Conservation (phyloP, 2,113 vertebrate genomes). For the Nanger granti region DNA sequence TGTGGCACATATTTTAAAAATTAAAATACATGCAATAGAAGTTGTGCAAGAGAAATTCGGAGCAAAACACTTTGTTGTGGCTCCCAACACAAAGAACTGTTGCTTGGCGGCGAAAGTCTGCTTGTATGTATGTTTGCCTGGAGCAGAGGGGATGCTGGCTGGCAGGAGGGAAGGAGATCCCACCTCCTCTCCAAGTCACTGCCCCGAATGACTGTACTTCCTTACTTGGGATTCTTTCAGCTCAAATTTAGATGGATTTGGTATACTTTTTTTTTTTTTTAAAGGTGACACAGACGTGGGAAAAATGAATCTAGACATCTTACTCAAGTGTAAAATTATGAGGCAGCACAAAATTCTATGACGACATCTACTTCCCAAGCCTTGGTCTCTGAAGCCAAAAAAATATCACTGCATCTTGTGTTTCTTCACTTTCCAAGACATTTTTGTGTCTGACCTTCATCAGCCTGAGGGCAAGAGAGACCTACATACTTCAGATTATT, state of each 20-base stretch:
- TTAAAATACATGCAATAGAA: neutral
- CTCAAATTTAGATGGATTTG: constrained; percentile 12
- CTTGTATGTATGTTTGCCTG: neutral
- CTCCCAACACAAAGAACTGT: neutral
- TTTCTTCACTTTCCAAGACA: neutral
- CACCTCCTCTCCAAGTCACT: neutral
- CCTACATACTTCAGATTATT: constrained; percentile 40
- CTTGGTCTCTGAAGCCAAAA: neutral
- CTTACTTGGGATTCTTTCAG: constrained; percentile 39
- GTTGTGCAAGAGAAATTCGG: neutral
- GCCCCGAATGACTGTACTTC: neutral
- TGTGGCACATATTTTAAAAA: neutral
- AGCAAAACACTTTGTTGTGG: neutral
- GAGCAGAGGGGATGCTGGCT: neutral
- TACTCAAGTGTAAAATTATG: constrained; percentile 9
- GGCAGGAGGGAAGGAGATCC: neutral
- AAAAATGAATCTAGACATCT: constrained; percentile 32
- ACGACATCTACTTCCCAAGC: neutral
- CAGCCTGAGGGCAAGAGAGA: constrained; percentile 19
- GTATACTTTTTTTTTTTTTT: neutral
- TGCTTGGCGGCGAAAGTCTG: neutral
- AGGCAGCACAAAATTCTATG: neutral
- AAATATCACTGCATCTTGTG: neutral
- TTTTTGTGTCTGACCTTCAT: constrained; percentile 16
- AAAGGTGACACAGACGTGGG: neutral